A percentile compares a stretch with the other conserved stretches of the same genome.
Evolutionary conservation across 2,113 vertebrate species (phyloP).

Genomic region (Poecilia latipinna): DNA sequence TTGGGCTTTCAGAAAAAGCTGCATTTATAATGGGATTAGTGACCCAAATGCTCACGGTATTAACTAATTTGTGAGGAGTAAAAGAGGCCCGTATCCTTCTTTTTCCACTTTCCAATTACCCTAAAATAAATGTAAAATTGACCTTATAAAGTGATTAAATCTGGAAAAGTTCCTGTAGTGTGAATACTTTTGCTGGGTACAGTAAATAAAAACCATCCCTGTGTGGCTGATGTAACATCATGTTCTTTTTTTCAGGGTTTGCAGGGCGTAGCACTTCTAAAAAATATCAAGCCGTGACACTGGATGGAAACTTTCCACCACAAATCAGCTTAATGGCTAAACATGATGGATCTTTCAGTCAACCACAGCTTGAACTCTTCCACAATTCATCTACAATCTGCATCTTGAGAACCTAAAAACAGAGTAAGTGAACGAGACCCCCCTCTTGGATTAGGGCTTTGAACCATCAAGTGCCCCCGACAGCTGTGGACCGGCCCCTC

Average conservation of each 20-base stretch:
- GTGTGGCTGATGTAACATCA: not conserved
- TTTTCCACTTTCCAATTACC: too few relatives aligned
- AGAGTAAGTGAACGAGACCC: constrained; percentile 45
- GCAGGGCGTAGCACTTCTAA: not conserved
- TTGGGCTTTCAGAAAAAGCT: not conserved
- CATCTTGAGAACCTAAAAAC: constrained; percentile 57
- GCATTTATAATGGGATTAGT: too few relatives aligned
- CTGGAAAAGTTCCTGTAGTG: not conserved
- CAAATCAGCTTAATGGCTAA: constrained; percentile 22
- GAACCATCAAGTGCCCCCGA: constrained; percentile 60
- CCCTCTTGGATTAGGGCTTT: constrained; percentile 52
- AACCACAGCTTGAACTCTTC: not conserved
- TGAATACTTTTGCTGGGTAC: not conserved
- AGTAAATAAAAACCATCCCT: not conserved
- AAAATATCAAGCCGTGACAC: constrained; percentile 21
- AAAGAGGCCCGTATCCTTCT: not conserved
- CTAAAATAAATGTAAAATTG: not conserved
- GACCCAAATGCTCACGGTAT: too few relatives aligned
- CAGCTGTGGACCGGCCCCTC: constrained; percentile 71
- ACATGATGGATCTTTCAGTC: constrained; percentile 15
- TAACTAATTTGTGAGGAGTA: too few relatives aligned
- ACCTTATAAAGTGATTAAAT: not conserved
- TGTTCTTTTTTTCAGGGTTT: constrained; percentile 2
- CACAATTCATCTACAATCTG: not conserved
- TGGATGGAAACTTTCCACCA: constrained; percentile 35